A percentile compares a stretch with the other conserved stretches of the same genome.
phyloP scores from a whole-genome alignment of 2,888 invertebrate species.

The Brenthis daphne region DNA sequence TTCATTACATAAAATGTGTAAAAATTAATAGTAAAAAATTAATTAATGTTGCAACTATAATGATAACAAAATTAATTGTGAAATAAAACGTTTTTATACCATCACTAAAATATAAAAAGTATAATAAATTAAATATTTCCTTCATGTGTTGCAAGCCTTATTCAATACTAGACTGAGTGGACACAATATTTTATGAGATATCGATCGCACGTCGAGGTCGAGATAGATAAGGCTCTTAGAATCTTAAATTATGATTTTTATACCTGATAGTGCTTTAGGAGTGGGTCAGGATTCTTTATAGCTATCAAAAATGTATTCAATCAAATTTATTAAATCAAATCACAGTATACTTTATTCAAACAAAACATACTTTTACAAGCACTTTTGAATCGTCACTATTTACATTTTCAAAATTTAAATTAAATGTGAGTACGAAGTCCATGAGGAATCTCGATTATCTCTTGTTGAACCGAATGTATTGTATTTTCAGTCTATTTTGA shows the following conservation, averaged over 20 bases:
- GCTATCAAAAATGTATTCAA: background rate
- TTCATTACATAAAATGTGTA: too few species aligned
- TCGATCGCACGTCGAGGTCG: constrained; percentile 40
- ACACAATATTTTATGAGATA: constrained; percentile 43
- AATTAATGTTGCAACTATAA: too few species aligned
- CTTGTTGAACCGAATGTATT: too few species aligned
- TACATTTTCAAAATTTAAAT: too few species aligned
- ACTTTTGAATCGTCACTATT: background rate
- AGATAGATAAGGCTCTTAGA: constrained; percentile 31
- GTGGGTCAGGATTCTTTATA: constrained; percentile 1
- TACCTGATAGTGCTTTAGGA: constrained; percentile 17
- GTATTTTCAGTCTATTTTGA: too few species aligned
- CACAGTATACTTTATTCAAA: too few species aligned
- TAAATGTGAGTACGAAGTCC: too few species aligned
- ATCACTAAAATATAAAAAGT: background rate
- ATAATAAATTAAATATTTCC: constrained; percentile 2
- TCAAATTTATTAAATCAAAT: background rate
- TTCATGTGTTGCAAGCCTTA: constrained; percentile 26
- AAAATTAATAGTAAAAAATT: too few species aligned
- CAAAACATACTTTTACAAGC: too few species aligned
- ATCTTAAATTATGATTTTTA: constrained; percentile 37
- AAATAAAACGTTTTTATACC: background rate
- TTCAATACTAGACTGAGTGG: constrained; percentile 30
- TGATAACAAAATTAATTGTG: background rate
- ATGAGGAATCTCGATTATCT: too few species aligned